phyloP scores from a whole-genome alignment of 2,797 vertebrate species.

The Diplodus sargus region DNA sequence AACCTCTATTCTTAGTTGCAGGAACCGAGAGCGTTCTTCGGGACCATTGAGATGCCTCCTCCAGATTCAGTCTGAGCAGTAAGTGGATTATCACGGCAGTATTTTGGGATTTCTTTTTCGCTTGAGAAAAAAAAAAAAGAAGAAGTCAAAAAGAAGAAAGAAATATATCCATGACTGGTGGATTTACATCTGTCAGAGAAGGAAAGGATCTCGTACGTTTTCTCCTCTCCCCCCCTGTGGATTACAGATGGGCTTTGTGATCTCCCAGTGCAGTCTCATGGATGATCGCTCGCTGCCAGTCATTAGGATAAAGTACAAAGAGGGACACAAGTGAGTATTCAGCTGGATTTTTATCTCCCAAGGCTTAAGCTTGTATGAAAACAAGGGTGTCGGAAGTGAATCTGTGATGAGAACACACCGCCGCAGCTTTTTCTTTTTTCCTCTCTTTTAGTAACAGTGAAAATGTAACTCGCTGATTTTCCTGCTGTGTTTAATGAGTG shows the following conservation, averaged over 20 bases:
- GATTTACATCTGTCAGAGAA: slow-evolving; percentile 74
- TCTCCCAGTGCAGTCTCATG: slow-evolving; percentile 70
- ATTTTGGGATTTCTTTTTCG: slow-evolving; percentile 76
- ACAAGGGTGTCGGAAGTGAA: slow-evolving; percentile 54
- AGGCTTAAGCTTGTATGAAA: slow-evolving; percentile 58
- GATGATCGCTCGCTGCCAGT: slow-evolving; percentile 73
- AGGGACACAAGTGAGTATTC: slow-evolving; percentile 82
- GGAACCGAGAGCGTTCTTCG: slow-evolving; percentile 59
- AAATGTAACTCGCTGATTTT: slow-evolving; percentile 46
- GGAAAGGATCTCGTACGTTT: slow-evolving; percentile 61
- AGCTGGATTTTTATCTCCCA: slow-evolving; percentile 66
- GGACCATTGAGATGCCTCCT: slow-evolving; percentile 61
- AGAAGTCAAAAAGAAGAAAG: slow-evolving; percentile 18
- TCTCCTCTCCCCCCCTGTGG: slow-evolving; percentile 70
- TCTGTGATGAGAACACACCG: slow-evolving; percentile 55
- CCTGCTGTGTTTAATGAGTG: slow-evolving; percentile 43
- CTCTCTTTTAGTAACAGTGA: slow-evolving; percentile 25
- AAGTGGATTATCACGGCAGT: slow-evolving; percentile 80
- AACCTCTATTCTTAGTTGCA: slow-evolving; percentile 58
- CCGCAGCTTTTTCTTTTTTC: slow-evolving; percentile 35
- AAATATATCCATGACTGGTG: slow-evolving; percentile 61
- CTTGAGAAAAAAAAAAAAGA: slow-evolving; percentile 55
- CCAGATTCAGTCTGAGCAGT: slow-evolving; percentile 67
- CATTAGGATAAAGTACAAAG: slow-evolving; percentile 79
- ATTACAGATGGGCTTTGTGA: slow-evolving; percentile 83